Percentiles rank a stretch among this genome's conserved stretches.
These are phyloP conservation scores for Heliconius melpomene DNA, from an alignment of 1,140 invertebrate species.

Conservation along the genomic window DNA sequence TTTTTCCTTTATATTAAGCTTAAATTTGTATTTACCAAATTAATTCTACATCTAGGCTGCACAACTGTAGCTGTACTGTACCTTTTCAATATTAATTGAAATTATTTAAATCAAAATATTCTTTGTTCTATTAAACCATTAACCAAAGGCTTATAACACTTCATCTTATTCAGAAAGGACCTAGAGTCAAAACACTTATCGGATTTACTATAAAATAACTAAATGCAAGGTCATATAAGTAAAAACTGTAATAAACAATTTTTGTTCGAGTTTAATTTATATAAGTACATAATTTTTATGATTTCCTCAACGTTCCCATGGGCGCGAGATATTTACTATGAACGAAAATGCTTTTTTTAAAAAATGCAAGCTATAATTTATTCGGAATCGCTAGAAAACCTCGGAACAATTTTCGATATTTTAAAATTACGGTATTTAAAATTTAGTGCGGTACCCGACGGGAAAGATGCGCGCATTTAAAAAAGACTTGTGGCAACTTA, in stretches of 20 bases:
- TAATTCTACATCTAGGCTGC: too few species aligned
- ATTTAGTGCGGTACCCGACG: background rate
- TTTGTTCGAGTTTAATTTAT: background rate
- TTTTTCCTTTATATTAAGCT: too few species aligned
- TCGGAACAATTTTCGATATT: slow-evolving; percentile 1
- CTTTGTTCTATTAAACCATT: too few species aligned
- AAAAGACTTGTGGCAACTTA: background rate
- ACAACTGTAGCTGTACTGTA: too few species aligned
- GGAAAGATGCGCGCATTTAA: background rate
- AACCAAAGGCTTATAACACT: too few species aligned
- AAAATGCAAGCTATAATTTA: slow-evolving; percentile 13
- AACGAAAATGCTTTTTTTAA: background rate
- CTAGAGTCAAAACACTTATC: too few species aligned
- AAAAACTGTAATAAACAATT: background rate
- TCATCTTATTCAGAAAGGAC: too few species aligned
- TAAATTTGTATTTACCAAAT: too few species aligned
- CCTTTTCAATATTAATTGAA: too few species aligned
- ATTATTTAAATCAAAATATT: too few species aligned
- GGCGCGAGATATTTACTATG: background rate
- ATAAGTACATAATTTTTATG: slow-evolving; percentile 2
- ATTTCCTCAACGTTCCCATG: background rate
- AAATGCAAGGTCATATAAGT: background rate
- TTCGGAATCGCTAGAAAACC: background rate
- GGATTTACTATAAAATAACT: background rate
- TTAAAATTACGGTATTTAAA: background rate